Base-by-base conservation (phyloP, 2,797 vertebrate genomes). In the Sphenodon punctatus region DNA sequence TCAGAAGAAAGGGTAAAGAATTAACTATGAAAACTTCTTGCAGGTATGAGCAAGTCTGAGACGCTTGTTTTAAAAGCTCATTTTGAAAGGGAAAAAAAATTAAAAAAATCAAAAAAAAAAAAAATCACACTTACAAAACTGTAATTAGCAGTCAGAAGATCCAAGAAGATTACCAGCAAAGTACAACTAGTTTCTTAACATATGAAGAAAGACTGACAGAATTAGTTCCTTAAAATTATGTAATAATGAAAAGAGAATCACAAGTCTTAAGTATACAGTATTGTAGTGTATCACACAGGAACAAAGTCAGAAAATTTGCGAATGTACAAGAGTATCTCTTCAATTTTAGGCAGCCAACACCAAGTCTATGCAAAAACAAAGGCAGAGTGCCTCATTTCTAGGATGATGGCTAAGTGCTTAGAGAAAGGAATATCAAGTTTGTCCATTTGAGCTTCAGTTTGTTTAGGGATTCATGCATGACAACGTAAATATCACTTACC, bases 371-470 rank as follows among this genome's bases (percentile, higher is more conserved):
- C 84, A 75, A 78, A 65, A 77, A 38, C 38, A 34, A 0, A 4
- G 84, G 67, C n/a, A 69, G 4, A 48, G 55, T 48, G 88, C 65
- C 78, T 81, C 82, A 83, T 75, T 67, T 78, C 68, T 63, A 42
- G 49, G 49, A 30, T 56, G 49, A 70, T 56, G 82, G 65, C 67
- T 69, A 68, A 78, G 75, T 71, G 75, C 11, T 32, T 65, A 78
- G 85, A 86, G 61, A 71, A 69, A 78, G 74, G 68, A 53, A 81
- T 27, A 66, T 74, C 82, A 46, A 82, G 64, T 76, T 49, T 74
- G 67, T 59, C 74, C 71, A 78, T 78, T 87, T 74, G 81, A 63
- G 58, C 17, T 78, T 86, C 45, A 88, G 89, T 90, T 86, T 78
- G 42, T 73, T 88, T 74, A 86, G 78, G 19, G n/a, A 16, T 30